phyloP scores from a whole-genome alignment of 2,888 invertebrate species.

The Nezara viridula region DNA sequence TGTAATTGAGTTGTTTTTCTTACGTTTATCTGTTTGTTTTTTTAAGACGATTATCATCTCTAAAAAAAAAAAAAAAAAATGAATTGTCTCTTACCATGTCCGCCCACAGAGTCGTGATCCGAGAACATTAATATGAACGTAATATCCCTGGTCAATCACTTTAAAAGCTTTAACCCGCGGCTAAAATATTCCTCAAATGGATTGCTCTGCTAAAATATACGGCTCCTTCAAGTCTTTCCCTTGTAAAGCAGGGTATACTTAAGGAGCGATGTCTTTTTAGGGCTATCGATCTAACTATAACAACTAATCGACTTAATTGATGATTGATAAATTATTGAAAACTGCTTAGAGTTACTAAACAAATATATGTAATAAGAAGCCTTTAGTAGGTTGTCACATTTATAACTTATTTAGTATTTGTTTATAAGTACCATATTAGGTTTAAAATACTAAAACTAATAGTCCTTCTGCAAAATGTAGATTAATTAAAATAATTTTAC shows the following conservation, averaged over 20 bases:
- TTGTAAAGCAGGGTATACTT: background rate
- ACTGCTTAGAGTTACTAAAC: too few relatives aligned
- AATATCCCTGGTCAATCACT: background rate
- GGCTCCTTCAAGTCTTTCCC: background rate
- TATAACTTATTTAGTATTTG: too few relatives aligned
- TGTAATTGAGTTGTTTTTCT: too few relatives aligned
- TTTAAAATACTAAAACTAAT: too few relatives aligned
- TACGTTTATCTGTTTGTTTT: background rate
- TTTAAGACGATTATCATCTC: background rate
- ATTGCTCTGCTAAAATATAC: conserved; percentile 28
- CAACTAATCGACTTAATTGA: background rate
- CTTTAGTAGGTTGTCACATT: too few relatives aligned
- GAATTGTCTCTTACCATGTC: background rate
- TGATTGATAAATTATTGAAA: background rate
- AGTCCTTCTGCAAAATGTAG: too few relatives aligned
- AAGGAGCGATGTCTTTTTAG: background rate
- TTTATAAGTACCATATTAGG: too few relatives aligned
- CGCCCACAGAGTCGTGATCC: background rate
- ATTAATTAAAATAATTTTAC: too few relatives aligned
- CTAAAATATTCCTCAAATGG: conserved; percentile 60
- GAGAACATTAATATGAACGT: background rate
- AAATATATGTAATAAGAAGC: too few relatives aligned
- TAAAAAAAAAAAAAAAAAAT: background rate
- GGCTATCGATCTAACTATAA: background rate
- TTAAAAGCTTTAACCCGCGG: background rate